These are phyloP conservation scores for Cyanoderma ruficeps DNA, from an alignment of 2,113 vertebrate genomes.

Conservation along the genomic window DNA sequence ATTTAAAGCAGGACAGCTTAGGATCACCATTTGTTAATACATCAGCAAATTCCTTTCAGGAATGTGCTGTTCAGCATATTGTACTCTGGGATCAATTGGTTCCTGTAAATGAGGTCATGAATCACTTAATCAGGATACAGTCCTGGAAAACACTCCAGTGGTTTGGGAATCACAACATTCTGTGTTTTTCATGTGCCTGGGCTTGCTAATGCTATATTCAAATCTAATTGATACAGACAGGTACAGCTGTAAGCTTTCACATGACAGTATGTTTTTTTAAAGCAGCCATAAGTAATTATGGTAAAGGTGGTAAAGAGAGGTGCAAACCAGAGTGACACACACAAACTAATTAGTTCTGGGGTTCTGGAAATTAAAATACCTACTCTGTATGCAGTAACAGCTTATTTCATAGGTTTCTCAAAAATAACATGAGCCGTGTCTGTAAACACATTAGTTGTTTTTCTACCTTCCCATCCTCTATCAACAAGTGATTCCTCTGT, in stretches of 20 bases:
- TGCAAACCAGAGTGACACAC: background rate
- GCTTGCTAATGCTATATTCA: background rate
- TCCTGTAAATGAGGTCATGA: constrained; percentile 36
- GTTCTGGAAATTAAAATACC: background rate
- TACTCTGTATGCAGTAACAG: background rate
- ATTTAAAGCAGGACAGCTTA: background rate
- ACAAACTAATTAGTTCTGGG: background rate
- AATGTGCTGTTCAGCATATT: constrained; percentile 10
- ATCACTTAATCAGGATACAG: background rate
- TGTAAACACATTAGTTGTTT: background rate
- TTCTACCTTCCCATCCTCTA: background rate
- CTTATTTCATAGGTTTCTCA: background rate
- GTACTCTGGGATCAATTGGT: constrained; percentile 5
- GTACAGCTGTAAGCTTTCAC: background rate
- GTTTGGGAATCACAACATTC: background rate
- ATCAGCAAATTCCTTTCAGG: constrained; percentile 51
- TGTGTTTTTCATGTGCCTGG: background rate
- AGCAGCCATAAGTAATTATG: background rate
- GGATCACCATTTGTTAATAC: background rate
- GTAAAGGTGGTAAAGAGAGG: background rate
- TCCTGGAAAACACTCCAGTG: background rate
- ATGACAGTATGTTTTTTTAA: background rate
- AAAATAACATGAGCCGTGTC: background rate
- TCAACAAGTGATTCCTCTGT: background rate
- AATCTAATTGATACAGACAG: background rate